These are phyloP conservation scores for Nomada lathburiana DNA, from an alignment of 2,888 invertebrate species.

Conservation along the genomic window DNA sequence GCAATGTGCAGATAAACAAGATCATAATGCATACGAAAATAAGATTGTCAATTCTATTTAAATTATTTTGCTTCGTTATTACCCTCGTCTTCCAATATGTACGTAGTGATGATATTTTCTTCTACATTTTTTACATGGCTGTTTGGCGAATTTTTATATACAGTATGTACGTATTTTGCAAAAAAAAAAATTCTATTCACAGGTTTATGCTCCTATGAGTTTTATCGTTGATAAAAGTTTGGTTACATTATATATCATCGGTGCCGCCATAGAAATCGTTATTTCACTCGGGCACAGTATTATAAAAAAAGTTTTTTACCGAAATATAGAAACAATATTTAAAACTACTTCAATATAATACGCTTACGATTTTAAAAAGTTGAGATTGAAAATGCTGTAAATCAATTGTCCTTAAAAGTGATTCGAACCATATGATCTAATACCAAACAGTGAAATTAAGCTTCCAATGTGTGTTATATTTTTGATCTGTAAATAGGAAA, in stretches of 20 bases:
- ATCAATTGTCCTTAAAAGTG: neutral
- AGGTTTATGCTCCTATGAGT: neutral
- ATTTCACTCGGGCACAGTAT: constrained; percentile 11
- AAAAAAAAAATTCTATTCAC: neutral
- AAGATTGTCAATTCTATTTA: neutral
- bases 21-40: constrained; percentile 12
- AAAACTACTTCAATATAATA: constrained; percentile 17
- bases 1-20: constrained; percentile 30
- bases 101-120: too few relatives aligned
- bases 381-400: neutral
- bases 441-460: too few relatives aligned
- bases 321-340: neutral
- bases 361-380: neutral
- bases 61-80: neutral
- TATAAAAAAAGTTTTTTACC: neutral
- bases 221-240: neutral
- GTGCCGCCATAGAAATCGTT: constrained; percentile 3
- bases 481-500: too few relatives aligned
- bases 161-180: too few relatives aligned
- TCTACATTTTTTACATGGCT: neutral
- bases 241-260: neutral
- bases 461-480: too few relatives aligned
- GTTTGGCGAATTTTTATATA: neutral
- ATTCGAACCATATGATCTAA: too few relatives aligned
- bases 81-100: neutral